Conservation (phyloP, 2,797 vertebrate genomes). For the Anguilla marmorata region DNA sequence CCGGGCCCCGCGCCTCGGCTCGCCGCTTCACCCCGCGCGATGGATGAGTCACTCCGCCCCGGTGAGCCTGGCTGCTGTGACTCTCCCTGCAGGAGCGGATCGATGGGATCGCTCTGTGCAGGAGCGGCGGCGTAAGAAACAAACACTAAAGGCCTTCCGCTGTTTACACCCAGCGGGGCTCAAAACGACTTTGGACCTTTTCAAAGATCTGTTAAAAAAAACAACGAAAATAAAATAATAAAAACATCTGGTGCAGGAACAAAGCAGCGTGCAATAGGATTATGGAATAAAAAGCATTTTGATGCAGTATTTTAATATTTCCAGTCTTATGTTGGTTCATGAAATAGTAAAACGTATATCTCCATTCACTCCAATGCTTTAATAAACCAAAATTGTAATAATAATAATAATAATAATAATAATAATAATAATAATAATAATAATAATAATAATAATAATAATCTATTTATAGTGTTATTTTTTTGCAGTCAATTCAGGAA, state of each 20-base stretch:
- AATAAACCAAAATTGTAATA: background rate
- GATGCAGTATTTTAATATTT: too few relatives aligned
- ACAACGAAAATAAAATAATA: background rate
- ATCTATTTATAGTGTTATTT: too few relatives aligned
- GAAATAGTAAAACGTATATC: background rate
- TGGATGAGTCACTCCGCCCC: background rate
- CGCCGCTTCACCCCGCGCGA: background rate
- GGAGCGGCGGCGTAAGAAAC: background rate
- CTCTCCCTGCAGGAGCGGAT: background rate
- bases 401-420: too few relatives aligned
- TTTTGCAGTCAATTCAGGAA: too few relatives aligned
- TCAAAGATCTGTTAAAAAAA: background rate
- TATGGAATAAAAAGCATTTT: too few relatives aligned
- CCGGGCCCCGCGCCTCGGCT: background rate
- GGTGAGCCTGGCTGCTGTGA: background rate
- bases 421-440: too few relatives aligned
- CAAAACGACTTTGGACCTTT: background rate
- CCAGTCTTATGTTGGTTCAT: background rate
- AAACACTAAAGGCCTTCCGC: background rate
- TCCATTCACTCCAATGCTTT: background rate
- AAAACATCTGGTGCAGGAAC: background rate
- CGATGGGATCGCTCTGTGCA: background rate
- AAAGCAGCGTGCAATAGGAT: background rate
- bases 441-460: too few relatives aligned
- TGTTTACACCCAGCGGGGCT: background rate